These are phyloP conservation scores for Anomalospiza imberbis DNA, from an alignment of 2,797 vertebrate species.

Conservation along the genomic window DNA sequence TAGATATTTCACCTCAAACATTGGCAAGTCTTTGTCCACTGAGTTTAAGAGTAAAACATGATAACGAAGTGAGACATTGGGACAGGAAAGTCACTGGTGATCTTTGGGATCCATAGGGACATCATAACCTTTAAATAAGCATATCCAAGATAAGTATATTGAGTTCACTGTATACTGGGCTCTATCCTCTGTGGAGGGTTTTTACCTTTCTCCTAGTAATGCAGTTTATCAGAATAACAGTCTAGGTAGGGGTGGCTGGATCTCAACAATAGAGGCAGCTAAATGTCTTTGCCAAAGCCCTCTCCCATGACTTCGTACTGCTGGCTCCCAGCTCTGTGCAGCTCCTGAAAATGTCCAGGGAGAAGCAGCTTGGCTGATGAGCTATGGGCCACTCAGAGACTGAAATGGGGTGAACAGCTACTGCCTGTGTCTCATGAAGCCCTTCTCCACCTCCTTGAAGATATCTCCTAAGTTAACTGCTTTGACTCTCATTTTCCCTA, in stretches of 20 bases:
- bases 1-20: not conserved
- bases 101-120: not conserved
- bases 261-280: not conserved
- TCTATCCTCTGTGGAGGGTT: not conserved
- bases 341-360: not conserved
- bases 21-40: not conserved
- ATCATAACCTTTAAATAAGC: not conserved
- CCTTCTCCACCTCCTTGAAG: not conserved
- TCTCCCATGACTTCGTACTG: not conserved
- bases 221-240: not conserved
- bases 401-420: fast-evolving
- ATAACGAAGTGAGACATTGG: not conserved
- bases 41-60: not conserved
- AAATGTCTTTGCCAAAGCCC: not conserved
- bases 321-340: not conserved
- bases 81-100: not conserved
- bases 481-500: not conserved
- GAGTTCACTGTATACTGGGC: not conserved
- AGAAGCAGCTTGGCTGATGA: not conserved
- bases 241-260: not conserved
- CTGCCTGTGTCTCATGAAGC: not conserved
- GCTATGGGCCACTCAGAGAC: not conserved
- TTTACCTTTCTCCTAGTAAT: not conserved
- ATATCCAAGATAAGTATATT: not conserved
- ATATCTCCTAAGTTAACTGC: not conserved